Base-by-base conservation (phyloP, 2,113 vertebrate genomes). In the Pseudonaja textilis region DNA sequence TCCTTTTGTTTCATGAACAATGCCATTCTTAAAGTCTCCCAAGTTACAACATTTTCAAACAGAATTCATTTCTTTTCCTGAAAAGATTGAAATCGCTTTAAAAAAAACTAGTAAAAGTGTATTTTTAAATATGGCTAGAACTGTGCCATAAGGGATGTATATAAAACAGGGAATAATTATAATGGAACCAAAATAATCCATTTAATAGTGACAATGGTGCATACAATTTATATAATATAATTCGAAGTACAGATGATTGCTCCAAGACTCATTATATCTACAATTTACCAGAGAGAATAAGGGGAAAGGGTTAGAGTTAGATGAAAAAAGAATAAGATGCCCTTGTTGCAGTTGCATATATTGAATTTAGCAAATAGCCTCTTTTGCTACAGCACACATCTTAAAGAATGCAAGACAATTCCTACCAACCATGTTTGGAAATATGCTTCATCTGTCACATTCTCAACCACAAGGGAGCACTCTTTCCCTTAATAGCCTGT, bases 391-490 rank as follows among this genome's bases (percentile, higher is more conserved):
- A 93, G 45, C 85, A 94, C 93, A 26, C 69, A 74, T 61, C 54
- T 90, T 47, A 0, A 59, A 39, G n/a, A 25, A n/a, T 39, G 45
- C 61, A 47, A 39, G 10, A 85, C 8, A 87, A 61, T 39, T 88
- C 93, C 89, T 89, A 1, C 0, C 89, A 59, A 50, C 11, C 69
- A 12, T 54, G 26, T 55, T 50, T 45, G n/a, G 16, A 57, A 54
- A 20, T 74, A 45, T 93, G 95, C 93, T 95, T 96, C 92, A 93
- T 95, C 94, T 95, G 96, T 97, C 95, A 94, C 81, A 93, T 94
- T 91, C 95, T 96, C 94, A 97, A 96, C 97, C 97, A 97, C 97
- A 97, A 98, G 97, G 96, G 97, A 97, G 97, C 97, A 97, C 95
- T 95, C 95, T 97, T 96, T 89, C 91, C 96, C 97, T 97, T 97